phyloP scores from a whole-genome alignment of 2,113 vertebrate species.

The Vanacampus margaritifer region DNA sequence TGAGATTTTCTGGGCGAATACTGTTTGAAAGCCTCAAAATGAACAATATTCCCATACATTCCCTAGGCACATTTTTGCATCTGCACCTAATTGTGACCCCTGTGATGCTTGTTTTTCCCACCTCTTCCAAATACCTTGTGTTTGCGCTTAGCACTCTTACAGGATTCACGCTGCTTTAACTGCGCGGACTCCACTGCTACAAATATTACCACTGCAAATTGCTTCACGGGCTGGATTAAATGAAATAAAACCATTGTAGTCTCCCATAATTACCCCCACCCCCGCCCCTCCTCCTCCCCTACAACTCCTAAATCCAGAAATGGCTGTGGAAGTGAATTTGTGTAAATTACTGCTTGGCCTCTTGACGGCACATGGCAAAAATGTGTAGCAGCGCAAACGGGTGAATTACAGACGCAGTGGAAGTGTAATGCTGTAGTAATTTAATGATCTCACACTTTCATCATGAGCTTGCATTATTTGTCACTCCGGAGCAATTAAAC shows the following conservation, averaged over 20 bases:
- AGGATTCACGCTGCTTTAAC: slow-evolving; percentile 63
- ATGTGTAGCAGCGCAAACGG: slow-evolving; percentile 52
- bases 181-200: slow-evolving; percentile 51
- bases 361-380: slow-evolving; percentile 68
- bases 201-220: slow-evolving; percentile 74
- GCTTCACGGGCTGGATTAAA: slow-evolving; percentile 68
- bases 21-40: not conserved
- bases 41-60: not conserved
- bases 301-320: slow-evolving; percentile 60
- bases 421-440: slow-evolving; percentile 56
- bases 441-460: slow-evolving; percentile 78
- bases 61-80: not conserved
- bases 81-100: slow-evolving; percentile 2
- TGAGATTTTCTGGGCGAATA: not conserved
- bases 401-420: slow-evolving; percentile 60
- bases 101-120: slow-evolving; percentile 23
- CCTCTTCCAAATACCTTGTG: slow-evolving; percentile 27
- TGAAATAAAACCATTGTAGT: slow-evolving; percentile 75
- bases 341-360: slow-evolving; percentile 73
- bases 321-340: slow-evolving; percentile 71
- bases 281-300: slow-evolving; percentile 18
- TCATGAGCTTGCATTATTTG: slow-evolving; percentile 75
- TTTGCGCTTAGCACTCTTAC: slow-evolving; percentile 42
- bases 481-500: slow-evolving; percentile 78
- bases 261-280: slow-evolving; percentile 63